These are phyloP conservation scores for Fundulus diaphanus DNA, from an alignment of 2,797 vertebrate genomes.

Conservation along the genomic window DNA sequence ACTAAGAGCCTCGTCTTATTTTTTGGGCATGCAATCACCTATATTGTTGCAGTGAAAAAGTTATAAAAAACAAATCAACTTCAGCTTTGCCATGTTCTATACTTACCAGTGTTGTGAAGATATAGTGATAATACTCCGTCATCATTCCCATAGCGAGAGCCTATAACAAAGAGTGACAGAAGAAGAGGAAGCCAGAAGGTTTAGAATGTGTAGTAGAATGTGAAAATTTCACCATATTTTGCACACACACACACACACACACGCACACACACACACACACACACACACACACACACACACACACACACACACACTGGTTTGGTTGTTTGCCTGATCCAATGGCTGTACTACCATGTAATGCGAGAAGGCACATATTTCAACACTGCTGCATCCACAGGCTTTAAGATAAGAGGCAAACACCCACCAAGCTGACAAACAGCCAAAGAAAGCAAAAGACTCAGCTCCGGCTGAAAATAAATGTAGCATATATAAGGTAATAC, in stretches of 20 bases:
- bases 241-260: constrained; percentile 26
- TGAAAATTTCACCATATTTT: constrained; percentile 42
- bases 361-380: constrained; percentile 51
- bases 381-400: constrained; percentile 35
- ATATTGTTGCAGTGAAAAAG: constrained; percentile 25
- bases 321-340: constrained; percentile 25
- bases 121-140: constrained; percentile 99
- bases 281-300: constrained; percentile 16
- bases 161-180: constrained; percentile 70
- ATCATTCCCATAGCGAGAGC: constrained; percentile 99
- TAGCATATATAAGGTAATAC: constrained; percentile 15
- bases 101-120: constrained; percentile 99
- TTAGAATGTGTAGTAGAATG: constrained; percentile 21
- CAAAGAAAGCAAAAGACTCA: constrained; percentile 30
- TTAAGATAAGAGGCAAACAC: constrained; percentile 40
- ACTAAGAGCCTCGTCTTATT: constrained; percentile 20
- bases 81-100: constrained; percentile 34
- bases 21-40: constrained; percentile 33
- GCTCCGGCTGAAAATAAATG: constrained; percentile 10
- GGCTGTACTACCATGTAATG: constrained; percentile 44
- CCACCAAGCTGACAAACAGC: constrained; percentile 26
- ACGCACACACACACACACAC: constrained; percentile 21
- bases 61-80: constrained; percentile 41
- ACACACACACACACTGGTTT: constrained; percentile 22
- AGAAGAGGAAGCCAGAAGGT: background rate